Conservation (phyloP, 2,888 invertebrate species). For the Pinctada fucata region DNA sequence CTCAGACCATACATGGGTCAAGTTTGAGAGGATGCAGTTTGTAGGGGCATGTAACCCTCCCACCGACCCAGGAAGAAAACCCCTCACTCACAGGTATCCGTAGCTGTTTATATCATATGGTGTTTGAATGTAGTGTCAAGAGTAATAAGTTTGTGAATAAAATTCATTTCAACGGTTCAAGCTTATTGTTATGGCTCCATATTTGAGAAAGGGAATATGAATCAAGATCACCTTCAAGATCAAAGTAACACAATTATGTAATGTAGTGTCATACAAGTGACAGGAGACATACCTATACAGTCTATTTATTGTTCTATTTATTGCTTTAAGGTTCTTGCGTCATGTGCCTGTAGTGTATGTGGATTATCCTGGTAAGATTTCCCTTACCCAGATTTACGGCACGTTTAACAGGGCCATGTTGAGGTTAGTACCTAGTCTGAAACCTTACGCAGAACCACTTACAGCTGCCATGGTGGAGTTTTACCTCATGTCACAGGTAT, state of each 20-base stretch:
- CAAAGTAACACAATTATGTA: too few species aligned
- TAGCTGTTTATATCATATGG: conserved; percentile 79
- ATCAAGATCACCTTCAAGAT: too few species aligned
- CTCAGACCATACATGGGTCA: conserved; percentile 95
- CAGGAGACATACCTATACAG: too few species aligned
- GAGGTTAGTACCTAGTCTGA: conserved; percentile 91
- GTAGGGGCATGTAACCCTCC: conserved; percentile 99
- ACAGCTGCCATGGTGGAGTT: conserved; percentile 99
- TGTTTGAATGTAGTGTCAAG: conserved; percentile 96
- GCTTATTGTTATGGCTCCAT: too few species aligned
- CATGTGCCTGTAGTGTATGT: conserved; percentile 99
- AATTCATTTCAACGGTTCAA: too few species aligned
- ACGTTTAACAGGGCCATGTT: conserved; percentile 99
- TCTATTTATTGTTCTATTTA: too few species aligned
- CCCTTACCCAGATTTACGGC: conserved; percentile 96
- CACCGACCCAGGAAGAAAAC: conserved; percentile 98
- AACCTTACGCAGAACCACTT: conserved; percentile 95
- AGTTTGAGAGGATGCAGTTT: conserved; percentile 98
- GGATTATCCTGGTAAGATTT: conserved; percentile 98
- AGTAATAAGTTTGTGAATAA: too few species aligned
- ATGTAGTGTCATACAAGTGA: too few species aligned
- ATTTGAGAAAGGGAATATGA: too few species aligned
- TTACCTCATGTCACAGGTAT: conserved; percentile 93
- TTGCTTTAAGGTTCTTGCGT: conserved; percentile 79
- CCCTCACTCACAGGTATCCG: conserved; percentile 86